Percentiles rank a stretch among this genome's conserved stretches.
Evolutionary conservation across 2,113 vertebrate genomes (phyloP).

Genomic region (Paedocypris sp.): DNA sequence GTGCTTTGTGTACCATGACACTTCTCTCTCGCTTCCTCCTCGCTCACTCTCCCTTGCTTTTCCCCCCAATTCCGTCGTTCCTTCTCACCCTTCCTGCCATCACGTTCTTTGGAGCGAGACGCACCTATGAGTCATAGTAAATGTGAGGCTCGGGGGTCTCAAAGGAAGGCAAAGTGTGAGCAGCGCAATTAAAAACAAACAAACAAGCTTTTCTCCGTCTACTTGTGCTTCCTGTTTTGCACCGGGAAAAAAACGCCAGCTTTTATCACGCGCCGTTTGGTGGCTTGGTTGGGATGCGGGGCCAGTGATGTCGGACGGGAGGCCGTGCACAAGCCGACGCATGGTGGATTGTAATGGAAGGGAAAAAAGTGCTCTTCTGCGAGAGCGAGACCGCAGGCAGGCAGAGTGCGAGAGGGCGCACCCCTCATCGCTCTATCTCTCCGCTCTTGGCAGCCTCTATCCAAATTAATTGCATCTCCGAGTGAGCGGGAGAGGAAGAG

Average conservation of each 20-base stretch:
- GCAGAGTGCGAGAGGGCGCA: conserved; percentile 33
- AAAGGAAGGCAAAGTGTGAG: conserved; percentile 9
- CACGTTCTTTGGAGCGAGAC: conserved; percentile 27
- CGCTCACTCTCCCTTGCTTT: conserved; percentile 16
- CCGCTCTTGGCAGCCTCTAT: conserved; percentile 40
- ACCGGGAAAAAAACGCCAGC: background rate
- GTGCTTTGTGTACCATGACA: conserved; percentile 64
- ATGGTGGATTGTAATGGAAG: conserved; percentile 31
- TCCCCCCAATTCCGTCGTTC: conserved; percentile 28
- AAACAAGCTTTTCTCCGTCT: background rate
- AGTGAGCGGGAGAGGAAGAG: conserved; percentile 31
- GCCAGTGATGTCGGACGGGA: conserved; percentile 1
- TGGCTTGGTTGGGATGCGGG: background rate
- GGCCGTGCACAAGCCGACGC: conserved; percentile 26
- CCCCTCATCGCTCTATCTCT: conserved; percentile 39
- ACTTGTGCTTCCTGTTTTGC: background rate
- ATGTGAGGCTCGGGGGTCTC: conserved; percentile 12
- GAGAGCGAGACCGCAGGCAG: conserved; percentile 24
- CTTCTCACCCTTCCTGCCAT: conserved; percentile 34
- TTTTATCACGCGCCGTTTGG: background rate
- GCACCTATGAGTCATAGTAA: conserved; percentile 31
- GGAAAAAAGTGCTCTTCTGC: conserved; percentile 14
- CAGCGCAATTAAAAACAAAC: conserved; percentile 18
- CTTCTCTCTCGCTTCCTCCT: conserved; percentile 45
- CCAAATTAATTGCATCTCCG: conserved; percentile 46